Percentiles rank a stretch among this genome's conserved stretches.
Evolutionary conservation across 2,113 vertebrate genomes (phyloP).

Genomic region (Bothrops jararaca): DNA sequence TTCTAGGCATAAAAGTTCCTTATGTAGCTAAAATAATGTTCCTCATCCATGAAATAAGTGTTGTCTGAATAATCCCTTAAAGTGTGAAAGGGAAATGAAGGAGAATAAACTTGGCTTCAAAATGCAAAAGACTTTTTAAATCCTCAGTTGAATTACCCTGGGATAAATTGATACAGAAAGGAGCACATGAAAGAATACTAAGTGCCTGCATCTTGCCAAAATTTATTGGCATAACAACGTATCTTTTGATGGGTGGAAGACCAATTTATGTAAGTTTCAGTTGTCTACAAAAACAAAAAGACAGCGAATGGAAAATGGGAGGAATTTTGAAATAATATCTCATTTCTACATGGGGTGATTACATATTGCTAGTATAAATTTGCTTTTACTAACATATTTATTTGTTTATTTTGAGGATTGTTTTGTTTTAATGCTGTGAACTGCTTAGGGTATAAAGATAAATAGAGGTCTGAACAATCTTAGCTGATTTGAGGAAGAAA

Average conservation of each 20-base stretch:
- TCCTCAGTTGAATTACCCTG: background rate
- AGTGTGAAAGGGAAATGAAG: background rate
- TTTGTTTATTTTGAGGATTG: background rate
- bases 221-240: background rate
- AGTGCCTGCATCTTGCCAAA: conserved; percentile 1
- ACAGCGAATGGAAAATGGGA: background rate
- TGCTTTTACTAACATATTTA: background rate
- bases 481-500: background rate
- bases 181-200: conserved; percentile 18
- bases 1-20: background rate
- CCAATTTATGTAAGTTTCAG: background rate
- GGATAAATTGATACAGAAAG: background rate
- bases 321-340: background rate
- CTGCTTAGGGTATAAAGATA: background rate
- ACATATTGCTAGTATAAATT: background rate
- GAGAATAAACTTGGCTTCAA: background rate
- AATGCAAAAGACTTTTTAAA: background rate
- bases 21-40: background rate
- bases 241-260: background rate
- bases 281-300: background rate
- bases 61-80: background rate
- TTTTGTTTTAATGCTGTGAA: background rate
- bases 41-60: background rate
- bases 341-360: background rate
- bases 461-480: background rate